Evolutionary conservation across 23 tunicate species (phyloP), one percentile per base, ranked within the genome.

Genomic region (Halocynthia roretzi): DNA sequence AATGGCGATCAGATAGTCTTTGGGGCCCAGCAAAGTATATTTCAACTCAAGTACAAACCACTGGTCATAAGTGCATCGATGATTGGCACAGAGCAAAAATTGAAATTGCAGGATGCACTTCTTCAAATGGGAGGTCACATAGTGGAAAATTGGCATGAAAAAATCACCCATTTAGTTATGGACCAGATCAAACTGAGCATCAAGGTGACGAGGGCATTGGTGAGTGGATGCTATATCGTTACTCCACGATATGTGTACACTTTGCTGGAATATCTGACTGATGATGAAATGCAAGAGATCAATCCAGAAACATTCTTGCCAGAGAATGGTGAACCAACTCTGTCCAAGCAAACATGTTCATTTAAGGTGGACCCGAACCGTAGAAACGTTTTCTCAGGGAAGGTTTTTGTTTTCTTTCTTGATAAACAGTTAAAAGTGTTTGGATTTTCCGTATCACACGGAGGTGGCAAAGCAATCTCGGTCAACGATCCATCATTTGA

Each of bases 141-240:
- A 7, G 48, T 71, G 7, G 54, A 70, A 62, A 70, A 52, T n/a
- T 88, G 95, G 87, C 68, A 80, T 56, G 8, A 65, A 53, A 77
- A 67, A 6, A 81, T 82, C 54, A 83, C 84, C 18, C 77, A 88
- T 56, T 67, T 88, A 19, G 87, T 67, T 11, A 76, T 88, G 79
- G 57, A 88, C 23, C 50, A 67, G 19, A 61, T 88, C 50, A 58
- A 67, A 18, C 71, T 88, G 40, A 88, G 74, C 57, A 56, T 88
- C 12, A 88, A 88, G 63, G 95, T 83, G 5, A 73, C 80, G 6
- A 76, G 68, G 68, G 95, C 95, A 10, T 68, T 88, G 44, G 95
- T 85, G 51, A 62, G 55, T 60, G 79, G 62, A 48, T 62, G 76
- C 48, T 71, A 76, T 10, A 88, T 88, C 49, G 95, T 88, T 8